Conservation (phyloP, 2,797 vertebrate species). For the Momotus momota region DNA sequence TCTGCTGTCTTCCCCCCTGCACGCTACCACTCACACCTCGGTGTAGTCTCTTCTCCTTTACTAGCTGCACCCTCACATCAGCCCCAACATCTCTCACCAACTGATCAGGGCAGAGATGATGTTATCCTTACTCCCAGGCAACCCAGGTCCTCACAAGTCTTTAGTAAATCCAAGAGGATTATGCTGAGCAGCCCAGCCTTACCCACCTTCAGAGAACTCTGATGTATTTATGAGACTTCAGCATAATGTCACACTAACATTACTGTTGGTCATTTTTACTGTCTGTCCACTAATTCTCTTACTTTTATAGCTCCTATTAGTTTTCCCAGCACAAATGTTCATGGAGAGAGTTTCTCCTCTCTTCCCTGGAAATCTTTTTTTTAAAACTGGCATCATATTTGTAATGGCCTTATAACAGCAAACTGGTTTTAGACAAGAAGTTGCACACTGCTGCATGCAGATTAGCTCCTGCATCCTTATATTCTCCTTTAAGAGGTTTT, state of each 20-base stretch:
- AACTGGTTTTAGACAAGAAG: neutral
- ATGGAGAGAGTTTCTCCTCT: neutral
- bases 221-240: neutral
- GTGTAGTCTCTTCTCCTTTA: neutral
- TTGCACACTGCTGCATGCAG: neutral
- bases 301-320: neutral
- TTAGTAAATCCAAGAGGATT: neutral
- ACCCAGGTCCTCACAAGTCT: neutral
- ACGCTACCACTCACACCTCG: neutral
- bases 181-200: neutral
- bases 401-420: neutral
- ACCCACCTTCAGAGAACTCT: neutral
- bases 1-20: neutral
- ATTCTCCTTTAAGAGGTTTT: neutral
- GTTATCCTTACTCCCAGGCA: neutral
- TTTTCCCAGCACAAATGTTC: neutral
- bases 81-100: neutral
- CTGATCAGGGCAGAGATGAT: neutral
- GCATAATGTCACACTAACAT: neutral
- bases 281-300: neutral
- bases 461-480: neutral
- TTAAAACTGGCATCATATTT: neutral
- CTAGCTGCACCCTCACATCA: neutral
- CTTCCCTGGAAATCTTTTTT: neutral
- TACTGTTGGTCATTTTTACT: neutral